Percentiles rank a stretch among this genome's conserved stretches.
phyloP scores from a whole-genome alignment of 2,113 vertebrate species.

The Herpetotheres cachinnans region DNA sequence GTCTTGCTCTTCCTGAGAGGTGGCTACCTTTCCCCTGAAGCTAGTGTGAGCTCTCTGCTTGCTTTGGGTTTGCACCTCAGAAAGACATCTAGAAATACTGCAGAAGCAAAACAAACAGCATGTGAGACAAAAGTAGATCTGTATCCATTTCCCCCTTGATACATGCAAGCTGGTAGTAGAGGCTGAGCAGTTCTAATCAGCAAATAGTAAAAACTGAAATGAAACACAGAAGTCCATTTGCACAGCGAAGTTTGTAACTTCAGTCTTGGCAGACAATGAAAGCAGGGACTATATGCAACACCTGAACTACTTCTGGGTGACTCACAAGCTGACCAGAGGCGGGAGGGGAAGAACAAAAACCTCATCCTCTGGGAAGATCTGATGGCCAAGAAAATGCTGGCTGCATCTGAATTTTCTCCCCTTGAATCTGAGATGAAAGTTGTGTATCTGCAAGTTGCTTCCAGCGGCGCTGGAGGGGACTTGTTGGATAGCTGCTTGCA shows the following conservation, averaged over 20 bases:
- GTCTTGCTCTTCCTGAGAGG: neutral
- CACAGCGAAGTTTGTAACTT: neutral
- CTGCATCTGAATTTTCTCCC: slow-evolving; percentile 7
- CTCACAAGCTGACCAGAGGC: neutral
- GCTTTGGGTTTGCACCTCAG: neutral
- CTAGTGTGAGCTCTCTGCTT: neutral
- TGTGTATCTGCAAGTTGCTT: neutral
- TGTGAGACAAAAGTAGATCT: neutral
- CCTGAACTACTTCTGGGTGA: neutral
- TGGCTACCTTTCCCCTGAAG: neutral
- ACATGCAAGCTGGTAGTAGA: neutral
- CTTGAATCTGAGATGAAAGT: slow-evolving; percentile 1
- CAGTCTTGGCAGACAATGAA: neutral
- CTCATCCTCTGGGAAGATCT: neutral
- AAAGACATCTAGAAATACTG: neutral
- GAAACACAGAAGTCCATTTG: neutral
- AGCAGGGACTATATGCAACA: neutral
- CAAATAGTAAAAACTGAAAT: neutral
- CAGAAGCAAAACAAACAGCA: neutral
- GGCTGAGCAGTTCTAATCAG: neutral
- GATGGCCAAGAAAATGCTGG: neutral
- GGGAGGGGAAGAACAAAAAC: neutral
- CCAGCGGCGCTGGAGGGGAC: neutral
- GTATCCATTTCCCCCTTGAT: neutral
- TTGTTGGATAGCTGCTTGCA: neutral